These are phyloP conservation scores for Xyliphius kryptos DNA, from an alignment of 2,113 vertebrate genomes.

Conservation along the genomic window DNA sequence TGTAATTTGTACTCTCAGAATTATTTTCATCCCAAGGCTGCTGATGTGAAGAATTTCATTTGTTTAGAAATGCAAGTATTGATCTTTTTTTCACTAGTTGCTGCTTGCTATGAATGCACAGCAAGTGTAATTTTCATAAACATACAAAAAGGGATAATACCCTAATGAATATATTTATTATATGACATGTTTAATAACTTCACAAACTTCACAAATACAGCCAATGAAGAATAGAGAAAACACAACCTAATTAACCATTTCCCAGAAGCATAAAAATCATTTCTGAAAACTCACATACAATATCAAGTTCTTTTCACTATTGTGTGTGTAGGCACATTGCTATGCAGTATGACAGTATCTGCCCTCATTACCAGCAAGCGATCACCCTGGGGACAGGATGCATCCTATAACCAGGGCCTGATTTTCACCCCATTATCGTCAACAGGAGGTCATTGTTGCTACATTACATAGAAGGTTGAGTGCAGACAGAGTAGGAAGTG, in stretches of 20 bases:
- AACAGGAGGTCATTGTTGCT: conserved; percentile 59
- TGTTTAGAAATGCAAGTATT: conserved; percentile 64
- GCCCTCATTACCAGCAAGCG: conserved; percentile 59
- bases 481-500: conserved; percentile 44
- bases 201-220: conserved; percentile 12
- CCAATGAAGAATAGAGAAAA: conserved; percentile 4
- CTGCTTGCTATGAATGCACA: conserved; percentile 35
- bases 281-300: conserved; percentile 50
- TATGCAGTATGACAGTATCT: conserved; percentile 51
- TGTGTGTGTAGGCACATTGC: conserved; percentile 42
- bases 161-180: too few relatives aligned
- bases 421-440: conserved; percentile 67
- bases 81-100: conserved; percentile 59
- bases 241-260: conserved; percentile 28
- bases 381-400: conserved; percentile 65
- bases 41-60: conserved; percentile 49
- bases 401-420: conserved; percentile 59
- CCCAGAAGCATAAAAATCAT: too few relatives aligned
- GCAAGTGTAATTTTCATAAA: conserved; percentile 43
- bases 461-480: conserved; percentile 51
- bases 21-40: conserved; percentile 36
- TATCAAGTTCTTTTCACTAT: conserved; percentile 24
- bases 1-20: conserved; percentile 37
- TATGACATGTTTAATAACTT: too few relatives aligned
- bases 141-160: too few relatives aligned